Percentiles rank a stretch among this genome's conserved stretches.
These are phyloP conservation scores for Ciconia stormi DNA, from an alignment of 2,113 vertebrate genomes.

Conservation along the genomic window DNA sequence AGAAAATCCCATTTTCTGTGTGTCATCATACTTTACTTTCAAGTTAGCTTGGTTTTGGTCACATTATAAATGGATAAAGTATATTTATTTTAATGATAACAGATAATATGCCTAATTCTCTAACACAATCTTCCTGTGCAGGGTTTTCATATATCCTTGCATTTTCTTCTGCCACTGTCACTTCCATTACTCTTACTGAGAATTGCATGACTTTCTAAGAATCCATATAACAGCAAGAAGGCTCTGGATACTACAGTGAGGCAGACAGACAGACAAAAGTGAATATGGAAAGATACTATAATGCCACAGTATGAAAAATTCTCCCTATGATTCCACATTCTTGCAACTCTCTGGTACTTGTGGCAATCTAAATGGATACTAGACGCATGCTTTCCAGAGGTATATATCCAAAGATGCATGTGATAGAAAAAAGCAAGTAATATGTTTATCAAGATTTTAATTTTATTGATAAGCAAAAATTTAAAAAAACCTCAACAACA, in stretches of 20 bases:
- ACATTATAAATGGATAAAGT: neutral
- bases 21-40: neutral
- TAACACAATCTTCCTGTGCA: neutral
- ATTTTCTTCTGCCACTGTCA: neutral
- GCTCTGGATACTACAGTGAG: neutral
- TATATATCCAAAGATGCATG: neutral
- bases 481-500: too few species aligned
- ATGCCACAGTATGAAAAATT: neutral
- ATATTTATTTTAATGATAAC: conserved; percentile 19
- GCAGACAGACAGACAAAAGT: neutral
- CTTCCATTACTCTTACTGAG: neutral
- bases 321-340: neutral
- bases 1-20: neutral
- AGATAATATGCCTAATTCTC: neutral
- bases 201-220: neutral
- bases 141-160: neutral
- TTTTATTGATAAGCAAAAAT: neutral
- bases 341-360: neutral
- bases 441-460: neutral
- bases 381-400: neutral
- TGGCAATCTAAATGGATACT: neutral
- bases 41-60: neutral
- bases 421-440: neutral
- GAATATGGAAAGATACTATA: neutral
- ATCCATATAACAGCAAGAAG: neutral